phyloP scores from a whole-genome alignment of 2,888 invertebrate species.

The Abrostola triplasia region DNA sequence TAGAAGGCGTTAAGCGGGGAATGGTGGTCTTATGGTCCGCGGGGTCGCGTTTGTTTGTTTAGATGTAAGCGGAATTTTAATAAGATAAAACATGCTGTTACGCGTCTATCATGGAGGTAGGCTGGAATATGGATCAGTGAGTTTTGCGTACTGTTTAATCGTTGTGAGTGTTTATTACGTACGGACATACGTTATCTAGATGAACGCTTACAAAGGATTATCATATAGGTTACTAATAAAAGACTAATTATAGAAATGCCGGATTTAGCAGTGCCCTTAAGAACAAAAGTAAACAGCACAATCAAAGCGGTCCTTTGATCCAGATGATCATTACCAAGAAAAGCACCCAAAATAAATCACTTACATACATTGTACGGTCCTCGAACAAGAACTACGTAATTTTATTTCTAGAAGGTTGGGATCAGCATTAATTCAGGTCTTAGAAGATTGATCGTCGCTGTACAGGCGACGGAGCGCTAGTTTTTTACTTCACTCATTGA shows the following conservation, averaged over 20 bases:
- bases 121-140: neutral
- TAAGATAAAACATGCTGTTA: neutral
- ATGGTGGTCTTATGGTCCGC: constrained; percentile 29
- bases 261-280: too few species aligned
- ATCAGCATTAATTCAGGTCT: constrained; percentile 48
- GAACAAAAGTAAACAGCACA: neutral
- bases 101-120: neutral
- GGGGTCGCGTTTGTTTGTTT: constrained; percentile 22
- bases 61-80: constrained; percentile 25
- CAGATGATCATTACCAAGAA: constrained; percentile 3
- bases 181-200: too few species aligned
- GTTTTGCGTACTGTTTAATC: too few species aligned
- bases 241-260: too few species aligned
- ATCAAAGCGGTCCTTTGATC: neutral
- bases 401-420: constrained; percentile 47
- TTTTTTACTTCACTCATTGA: constrained; percentile 59
- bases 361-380: constrained; percentile 30
- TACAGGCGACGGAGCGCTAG: constrained; percentile 27
- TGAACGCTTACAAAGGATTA: too few species aligned
- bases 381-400: constrained; percentile 36
- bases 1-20: constrained; percentile 39
- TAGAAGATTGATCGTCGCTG: constrained; percentile 50
- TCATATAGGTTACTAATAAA: too few species aligned
- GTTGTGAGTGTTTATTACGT: too few species aligned
- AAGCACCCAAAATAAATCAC: constrained; percentile 24